phyloP scores from a whole-genome alignment of 2,113 vertebrate genomes.

The Peromyscus polionotus region DNA sequence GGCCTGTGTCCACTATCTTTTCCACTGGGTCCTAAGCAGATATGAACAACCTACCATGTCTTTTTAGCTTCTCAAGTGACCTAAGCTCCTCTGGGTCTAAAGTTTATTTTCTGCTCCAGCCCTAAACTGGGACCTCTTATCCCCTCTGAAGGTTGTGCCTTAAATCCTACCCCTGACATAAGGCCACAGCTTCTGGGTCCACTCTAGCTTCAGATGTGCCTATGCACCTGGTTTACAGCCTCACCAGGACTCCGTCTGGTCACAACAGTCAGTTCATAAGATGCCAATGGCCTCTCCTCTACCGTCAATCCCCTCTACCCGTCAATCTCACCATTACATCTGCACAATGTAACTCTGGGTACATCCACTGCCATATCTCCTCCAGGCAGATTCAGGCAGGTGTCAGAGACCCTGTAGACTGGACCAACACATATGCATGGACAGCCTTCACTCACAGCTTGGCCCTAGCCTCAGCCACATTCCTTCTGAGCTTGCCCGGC shows the following conservation, averaged over 20 bases:
- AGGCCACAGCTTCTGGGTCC: too few relatives aligned
- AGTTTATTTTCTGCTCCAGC: not conserved
- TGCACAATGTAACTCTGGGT: rapidly evolving
- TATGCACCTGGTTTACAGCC: not conserved
- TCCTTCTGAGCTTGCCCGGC: not conserved
- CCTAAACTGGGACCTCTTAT: not conserved
- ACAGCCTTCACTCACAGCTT: not conserved
- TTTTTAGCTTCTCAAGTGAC: not conserved
- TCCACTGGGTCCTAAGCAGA: not conserved
- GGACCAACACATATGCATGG: not conserved
- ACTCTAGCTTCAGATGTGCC: not conserved
- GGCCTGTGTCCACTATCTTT: not conserved
- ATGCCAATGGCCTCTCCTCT: not conserved
- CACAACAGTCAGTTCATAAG: not conserved
- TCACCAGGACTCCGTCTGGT: not conserved
- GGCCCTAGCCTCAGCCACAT: not conserved
- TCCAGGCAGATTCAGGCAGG: not conserved
- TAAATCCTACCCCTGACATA: not conserved
- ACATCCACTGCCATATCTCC: not conserved
- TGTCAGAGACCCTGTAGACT: not conserved
- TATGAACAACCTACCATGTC: too few relatives aligned
- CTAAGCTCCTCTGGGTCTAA: not conserved
- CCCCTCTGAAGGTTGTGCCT: not conserved
- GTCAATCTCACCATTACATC: not conserved
- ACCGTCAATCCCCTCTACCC: not conserved